A percentile compares a stretch with the other conserved stretches of the same genome.
Conservation (phyloP, 2,888 invertebrate species). For the Eucera pruinosa region DNA sequence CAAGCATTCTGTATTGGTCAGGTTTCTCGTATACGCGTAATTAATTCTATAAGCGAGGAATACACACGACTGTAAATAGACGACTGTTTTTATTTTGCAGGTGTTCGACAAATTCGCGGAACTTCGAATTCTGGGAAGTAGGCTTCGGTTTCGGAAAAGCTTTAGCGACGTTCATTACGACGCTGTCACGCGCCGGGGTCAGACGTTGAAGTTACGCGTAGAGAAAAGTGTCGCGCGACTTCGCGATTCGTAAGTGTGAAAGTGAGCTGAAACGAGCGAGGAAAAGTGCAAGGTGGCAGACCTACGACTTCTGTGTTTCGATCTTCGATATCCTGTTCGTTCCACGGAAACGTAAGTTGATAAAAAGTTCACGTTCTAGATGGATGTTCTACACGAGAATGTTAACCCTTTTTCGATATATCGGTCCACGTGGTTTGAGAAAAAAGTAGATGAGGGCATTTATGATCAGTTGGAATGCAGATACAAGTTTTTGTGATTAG, state of each 20-base stretch:
- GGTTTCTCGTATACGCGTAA: background rate
- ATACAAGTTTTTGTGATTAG: too few relatives aligned
- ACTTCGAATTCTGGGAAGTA: background rate
- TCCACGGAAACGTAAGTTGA: constrained; percentile 4
- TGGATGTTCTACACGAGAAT: background rate
- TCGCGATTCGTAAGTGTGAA: constrained; percentile 28
- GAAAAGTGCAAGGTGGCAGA: constrained; percentile 22
- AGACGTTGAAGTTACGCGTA: background rate
- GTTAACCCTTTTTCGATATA: constrained; percentile 6
- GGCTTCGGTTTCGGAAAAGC: background rate
- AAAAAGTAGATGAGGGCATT: background rate
- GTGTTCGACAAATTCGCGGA: background rate
- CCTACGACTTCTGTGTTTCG: background rate
- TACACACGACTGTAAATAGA: constrained; percentile 4
- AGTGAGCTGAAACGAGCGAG: background rate
- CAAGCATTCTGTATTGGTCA: too few relatives aligned
- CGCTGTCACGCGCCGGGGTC: constrained; percentile 1
- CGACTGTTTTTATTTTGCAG: background rate
- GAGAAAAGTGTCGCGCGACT: too few relatives aligned
- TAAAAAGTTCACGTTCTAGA: background rate
- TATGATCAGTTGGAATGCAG: background rate
- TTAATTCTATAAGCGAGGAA: constrained; percentile 8
- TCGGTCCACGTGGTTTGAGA: too few relatives aligned
- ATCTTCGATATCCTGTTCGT: background rate
- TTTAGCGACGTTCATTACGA: constrained; percentile 18